These are phyloP conservation scores for Siniperca scherzeri DNA, from an alignment of 2,797 vertebrate species.

Conservation along the genomic window DNA sequence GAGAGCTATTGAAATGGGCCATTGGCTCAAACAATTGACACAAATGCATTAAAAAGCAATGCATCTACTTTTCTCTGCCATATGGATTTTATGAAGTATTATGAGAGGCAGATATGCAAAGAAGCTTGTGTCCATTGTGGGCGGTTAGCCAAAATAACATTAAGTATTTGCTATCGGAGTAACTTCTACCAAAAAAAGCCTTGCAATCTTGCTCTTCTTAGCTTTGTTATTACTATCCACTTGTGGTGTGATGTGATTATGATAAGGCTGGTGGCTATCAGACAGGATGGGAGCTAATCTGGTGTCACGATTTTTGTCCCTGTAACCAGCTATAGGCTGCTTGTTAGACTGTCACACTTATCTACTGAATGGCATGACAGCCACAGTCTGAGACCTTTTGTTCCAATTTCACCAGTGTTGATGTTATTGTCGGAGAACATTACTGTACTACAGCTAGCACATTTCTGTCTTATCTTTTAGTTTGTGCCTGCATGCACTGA, in stretches of 20 bases:
- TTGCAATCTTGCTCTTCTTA: neutral
- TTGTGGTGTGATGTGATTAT: slow-evolving; percentile 24
- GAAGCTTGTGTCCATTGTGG: slow-evolving; percentile 8
- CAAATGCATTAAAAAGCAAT: slow-evolving; percentile 35
- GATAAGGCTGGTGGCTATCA: slow-evolving; percentile 22
- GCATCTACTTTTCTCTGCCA: neutral
- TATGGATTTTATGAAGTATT: slow-evolving; percentile 20
- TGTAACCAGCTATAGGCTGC: slow-evolving; percentile 13
- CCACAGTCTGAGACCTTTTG: slow-evolving; percentile 12
- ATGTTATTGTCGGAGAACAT: neutral
- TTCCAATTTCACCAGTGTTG: slow-evolving; percentile 11
- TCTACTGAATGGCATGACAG: slow-evolving; percentile 10
- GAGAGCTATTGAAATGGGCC: slow-evolving; percentile 50
- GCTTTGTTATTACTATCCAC: slow-evolving; percentile 14
- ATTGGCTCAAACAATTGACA: slow-evolving; percentile 34
- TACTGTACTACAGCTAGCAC: neutral
- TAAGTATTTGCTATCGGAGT: slow-evolving; percentile 5
- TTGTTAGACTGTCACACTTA: slow-evolving; percentile 16
- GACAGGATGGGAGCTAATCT: slow-evolving; percentile 25
- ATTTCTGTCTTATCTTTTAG: slow-evolving; percentile 6
- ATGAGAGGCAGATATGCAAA: slow-evolving; percentile 5
- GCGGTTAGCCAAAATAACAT: slow-evolving; percentile 13
- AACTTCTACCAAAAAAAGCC: neutral
- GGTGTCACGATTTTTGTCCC: slow-evolving; percentile 9
- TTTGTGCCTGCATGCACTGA: slow-evolving; percentile 8